phyloP scores from a whole-genome alignment of 2,113 vertebrate species.

The Hirundichthys speculiger region DNA sequence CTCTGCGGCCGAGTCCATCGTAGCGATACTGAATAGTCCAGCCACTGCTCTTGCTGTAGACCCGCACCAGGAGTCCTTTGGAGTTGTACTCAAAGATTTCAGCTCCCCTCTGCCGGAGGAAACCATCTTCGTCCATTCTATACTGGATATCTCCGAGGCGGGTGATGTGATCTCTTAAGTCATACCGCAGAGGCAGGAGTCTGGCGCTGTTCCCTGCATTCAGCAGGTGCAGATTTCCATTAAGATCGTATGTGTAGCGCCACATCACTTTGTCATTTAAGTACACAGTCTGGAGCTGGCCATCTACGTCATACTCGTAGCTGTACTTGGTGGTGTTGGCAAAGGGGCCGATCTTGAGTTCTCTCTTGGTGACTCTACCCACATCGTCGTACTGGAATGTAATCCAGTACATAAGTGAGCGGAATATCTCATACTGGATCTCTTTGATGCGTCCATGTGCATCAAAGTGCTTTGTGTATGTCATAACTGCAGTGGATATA shows the following conservation, averaged over 20 bases:
- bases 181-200: slow-evolving; percentile 91
- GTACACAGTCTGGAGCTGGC: slow-evolving; percentile 95
- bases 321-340: slow-evolving; percentile 97
- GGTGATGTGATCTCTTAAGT: slow-evolving; percentile 95
- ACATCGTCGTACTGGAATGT: slow-evolving; percentile 97
- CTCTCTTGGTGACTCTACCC: slow-evolving; percentile 91
- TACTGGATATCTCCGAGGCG: slow-evolving; percentile 97
- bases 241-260: slow-evolving; percentile 98
- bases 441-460: slow-evolving; percentile 95
- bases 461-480: slow-evolving; percentile 97
- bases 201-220: slow-evolving; percentile 92
- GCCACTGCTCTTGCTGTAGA: slow-evolving; percentile 95
- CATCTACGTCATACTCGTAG: slow-evolving; percentile 96
- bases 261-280: slow-evolving; percentile 96
- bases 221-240: slow-evolving; percentile 94
- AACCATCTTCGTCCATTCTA: slow-evolving; percentile 94
- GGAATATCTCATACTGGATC: slow-evolving; percentile 97
- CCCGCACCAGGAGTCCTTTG: slow-evolving; percentile 92
- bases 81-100: slow-evolving; percentile 98
- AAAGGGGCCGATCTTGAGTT: slow-evolving; percentile 98
- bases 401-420: slow-evolving; percentile 98
- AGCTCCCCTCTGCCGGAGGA: slow-evolving; percentile 91
- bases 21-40: slow-evolving; percentile 97
- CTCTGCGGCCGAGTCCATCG: slow-evolving; percentile 92
- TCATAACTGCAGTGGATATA: slow-evolving; percentile 98